Evolutionary conservation across 1,140 invertebrate species (phyloP), one percentile per base, ranked within the genome.

Genomic region (Apis florea): DNA sequence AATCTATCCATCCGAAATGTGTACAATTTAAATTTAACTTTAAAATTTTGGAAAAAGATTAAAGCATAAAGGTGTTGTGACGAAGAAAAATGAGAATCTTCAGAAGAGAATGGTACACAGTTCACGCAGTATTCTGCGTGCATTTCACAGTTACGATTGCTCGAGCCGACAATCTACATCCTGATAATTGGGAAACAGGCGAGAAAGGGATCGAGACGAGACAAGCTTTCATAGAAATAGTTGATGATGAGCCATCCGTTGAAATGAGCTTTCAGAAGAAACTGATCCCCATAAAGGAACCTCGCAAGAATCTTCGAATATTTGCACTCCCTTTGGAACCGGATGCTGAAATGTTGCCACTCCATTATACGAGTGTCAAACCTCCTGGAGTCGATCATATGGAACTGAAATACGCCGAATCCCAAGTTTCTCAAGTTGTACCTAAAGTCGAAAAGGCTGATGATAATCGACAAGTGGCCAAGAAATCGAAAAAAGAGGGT

Each of bases 321-420:
- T 11, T 31, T n/a, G 21, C 54, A 1, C 13, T 73, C 26, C 75
- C 79, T 9, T 26, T 85, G 66, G 90, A 93, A 69, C 92, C 93
- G 0, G 92, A 93, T 2, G 93, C 93, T 0, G 93, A 93, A 61
- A 92, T 93, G 90, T 63, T 93, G 21, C 93, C 92, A 5, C 85
- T 86, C 11, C 84, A 91, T 81, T 93, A 92, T 77, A 88, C 84
- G 0, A 86, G 90, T 3, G 88, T 93, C 3, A 89, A 90, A 49
- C 78, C 92, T 10, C 92, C 92, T 0, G 91, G 92, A 8, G 92
- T 93, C 1, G 92, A 92, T 75, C 92, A 93, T 54, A 93, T 93
- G 92, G 92, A 93, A 54, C 56, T 92, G 12, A 85, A 47, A 58
- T 75, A 71, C 49, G 31, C 59, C 12, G 88, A 89, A 24, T 68